These are phyloP conservation scores for Tragelaphus scriptus DNA, from an alignment of 2,113 vertebrate genomes.

Conservation along the genomic window DNA sequence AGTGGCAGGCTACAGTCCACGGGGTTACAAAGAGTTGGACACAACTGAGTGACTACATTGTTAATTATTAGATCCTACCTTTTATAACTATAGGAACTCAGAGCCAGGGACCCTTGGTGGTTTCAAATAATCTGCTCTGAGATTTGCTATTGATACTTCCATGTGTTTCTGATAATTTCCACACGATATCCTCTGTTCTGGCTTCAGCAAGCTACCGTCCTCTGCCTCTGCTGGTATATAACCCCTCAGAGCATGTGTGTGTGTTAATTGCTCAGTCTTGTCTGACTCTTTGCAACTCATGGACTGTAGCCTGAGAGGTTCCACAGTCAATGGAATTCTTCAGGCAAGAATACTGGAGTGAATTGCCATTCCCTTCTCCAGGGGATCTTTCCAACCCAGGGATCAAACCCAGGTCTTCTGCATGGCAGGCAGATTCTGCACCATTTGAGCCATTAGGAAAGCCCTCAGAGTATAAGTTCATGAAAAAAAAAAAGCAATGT, in stretches of 20 bases:
- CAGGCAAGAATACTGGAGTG: neutral
- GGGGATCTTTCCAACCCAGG: neutral
- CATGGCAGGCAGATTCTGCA: neutral
- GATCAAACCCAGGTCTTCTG: neutral
- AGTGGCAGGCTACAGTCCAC: neutral
- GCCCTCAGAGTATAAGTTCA: neutral
- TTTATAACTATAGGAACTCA: neutral
- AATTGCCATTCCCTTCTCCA: neutral
- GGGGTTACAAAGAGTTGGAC: neutral
- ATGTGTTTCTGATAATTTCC: neutral
- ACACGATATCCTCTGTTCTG: neutral
- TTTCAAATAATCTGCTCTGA: neutral
- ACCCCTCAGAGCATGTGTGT: too few species aligned
- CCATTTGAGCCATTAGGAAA: neutral
- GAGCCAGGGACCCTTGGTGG: neutral
- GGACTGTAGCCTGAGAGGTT: neutral
- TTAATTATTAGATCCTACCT: neutral
- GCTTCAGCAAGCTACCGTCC: accelerated
- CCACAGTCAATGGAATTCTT: neutral
- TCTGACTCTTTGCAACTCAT: neutral
- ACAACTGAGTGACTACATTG: neutral
- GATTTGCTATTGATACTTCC: neutral
- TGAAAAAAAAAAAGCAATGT: neutral
- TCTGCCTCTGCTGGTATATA: neutral
- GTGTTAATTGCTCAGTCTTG: neutral